These are phyloP conservation scores for Bovichtus diacanthus DNA, from an alignment of 2,797 vertebrate species.

Conservation along the genomic window DNA sequence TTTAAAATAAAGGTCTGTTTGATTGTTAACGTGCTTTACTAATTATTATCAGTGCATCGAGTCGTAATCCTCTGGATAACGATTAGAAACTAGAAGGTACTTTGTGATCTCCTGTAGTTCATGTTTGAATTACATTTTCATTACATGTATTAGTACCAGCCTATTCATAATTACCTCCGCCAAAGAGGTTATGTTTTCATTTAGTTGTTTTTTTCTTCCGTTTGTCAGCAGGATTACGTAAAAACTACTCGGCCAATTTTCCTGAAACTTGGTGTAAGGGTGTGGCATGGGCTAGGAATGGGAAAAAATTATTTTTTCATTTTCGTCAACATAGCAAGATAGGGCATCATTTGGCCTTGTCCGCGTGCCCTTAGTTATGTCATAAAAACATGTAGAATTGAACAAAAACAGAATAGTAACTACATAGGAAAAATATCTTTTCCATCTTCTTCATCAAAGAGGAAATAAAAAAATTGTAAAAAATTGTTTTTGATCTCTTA, in stretches of 20 bases:
- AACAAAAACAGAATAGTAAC: constrained; percentile 4
- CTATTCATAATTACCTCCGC: not conserved
- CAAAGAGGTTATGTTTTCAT: too few relatives aligned
- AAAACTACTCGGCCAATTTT: too few relatives aligned
- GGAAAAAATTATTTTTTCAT: too few relatives aligned
- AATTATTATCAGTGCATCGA: constrained; percentile 20
- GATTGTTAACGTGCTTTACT: constrained; percentile 35
- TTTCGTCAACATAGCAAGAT: too few relatives aligned
- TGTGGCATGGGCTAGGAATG: too few relatives aligned
- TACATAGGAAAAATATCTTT: constrained; percentile 17
- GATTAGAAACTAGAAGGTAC: constrained; percentile 12
- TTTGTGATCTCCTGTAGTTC: constrained; percentile 2
- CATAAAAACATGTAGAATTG: constrained; percentile 14
- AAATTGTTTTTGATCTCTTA: constrained; percentile 42
- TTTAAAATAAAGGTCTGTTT: constrained; percentile 32
- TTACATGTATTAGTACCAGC: not conserved
- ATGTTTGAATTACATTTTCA: constrained; percentile 3
- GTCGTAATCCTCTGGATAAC: constrained; percentile 1
- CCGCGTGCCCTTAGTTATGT: not conserved
- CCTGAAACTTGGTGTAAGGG: too few relatives aligned
- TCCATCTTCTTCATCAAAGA: constrained; percentile 48
- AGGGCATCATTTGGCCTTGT: too few relatives aligned
- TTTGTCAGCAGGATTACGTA: too few relatives aligned
- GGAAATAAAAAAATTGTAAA: constrained; percentile 34
- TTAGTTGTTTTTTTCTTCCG: too few relatives aligned